phyloP scores from a whole-genome alignment of 1,140 invertebrate genomes.

The Ceratitis capitata region DNA sequence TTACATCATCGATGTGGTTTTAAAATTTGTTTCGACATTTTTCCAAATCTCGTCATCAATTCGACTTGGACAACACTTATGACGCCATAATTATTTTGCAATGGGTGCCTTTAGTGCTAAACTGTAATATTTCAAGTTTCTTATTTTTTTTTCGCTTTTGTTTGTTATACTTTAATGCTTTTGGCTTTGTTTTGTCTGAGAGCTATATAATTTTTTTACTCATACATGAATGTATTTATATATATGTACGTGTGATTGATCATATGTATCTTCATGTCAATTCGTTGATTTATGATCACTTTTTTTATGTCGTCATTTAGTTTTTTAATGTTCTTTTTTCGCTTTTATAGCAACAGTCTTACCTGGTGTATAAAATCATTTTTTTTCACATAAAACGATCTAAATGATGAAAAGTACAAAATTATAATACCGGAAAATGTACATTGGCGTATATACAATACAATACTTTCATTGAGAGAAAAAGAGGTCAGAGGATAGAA shows the following conservation, averaged over 20 bases:
- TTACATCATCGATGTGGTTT: not conserved
- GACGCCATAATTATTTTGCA: slow-evolving; percentile 19
- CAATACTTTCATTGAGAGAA: no score
- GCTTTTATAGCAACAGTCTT: no score
- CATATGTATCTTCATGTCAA: not conserved
- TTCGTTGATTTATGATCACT: not conserved
- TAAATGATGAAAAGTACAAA: no score
- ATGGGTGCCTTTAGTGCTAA: not conserved
- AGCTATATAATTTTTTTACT: not conserved
- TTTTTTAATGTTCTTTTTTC: not conserved
- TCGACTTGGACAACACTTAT: not conserved
- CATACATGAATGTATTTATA: not conserved
- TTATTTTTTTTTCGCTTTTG: not conserved
- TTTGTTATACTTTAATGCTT: not conserved
- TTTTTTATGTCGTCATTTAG: not conserved
- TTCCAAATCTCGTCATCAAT: not conserved
- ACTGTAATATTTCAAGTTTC: not conserved
- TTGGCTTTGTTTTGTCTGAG: not conserved
- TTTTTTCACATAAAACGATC: no score
- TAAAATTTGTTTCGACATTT: slow-evolving; percentile 3
- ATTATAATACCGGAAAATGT: no score
- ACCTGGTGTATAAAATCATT: no score
- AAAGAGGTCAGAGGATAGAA: no score
- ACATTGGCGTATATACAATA: no score
- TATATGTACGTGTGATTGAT: not conserved